Percentiles rank a stretch among this genome's conserved stretches.
These are phyloP conservation scores for Whitmania pigra DNA, from an alignment of 1,140 invertebrate species.

Conservation along the genomic window DNA sequence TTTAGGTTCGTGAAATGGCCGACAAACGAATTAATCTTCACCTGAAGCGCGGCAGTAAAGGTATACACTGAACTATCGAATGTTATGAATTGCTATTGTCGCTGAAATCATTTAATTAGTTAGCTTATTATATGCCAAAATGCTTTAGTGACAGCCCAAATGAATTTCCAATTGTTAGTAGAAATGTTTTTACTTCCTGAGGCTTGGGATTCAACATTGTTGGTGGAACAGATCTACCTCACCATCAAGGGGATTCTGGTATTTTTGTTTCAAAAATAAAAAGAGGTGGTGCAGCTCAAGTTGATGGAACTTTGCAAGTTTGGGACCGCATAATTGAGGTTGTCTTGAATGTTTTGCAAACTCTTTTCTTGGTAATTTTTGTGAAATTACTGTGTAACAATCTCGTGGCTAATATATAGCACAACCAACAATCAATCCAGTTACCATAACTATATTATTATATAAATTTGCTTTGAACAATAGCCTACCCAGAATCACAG, in stretches of 20 bases:
- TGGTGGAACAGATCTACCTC: conserved; percentile 40
- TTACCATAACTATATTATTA: too few species aligned
- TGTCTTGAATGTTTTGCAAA: not conserved
- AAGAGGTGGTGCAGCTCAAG: conserved; percentile 37
- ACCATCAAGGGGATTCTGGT: conserved; percentile 39
- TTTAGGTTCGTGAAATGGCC: not conserved
- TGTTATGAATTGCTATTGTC: not conserved
- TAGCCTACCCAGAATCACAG: too few species aligned
- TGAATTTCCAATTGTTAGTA: not conserved
- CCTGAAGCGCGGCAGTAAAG: conserved; percentile 8
- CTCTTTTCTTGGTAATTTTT: too few species aligned
- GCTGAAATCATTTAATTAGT: not conserved
- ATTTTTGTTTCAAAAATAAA: conserved; percentile 43
- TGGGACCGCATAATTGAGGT: conserved; percentile 42
- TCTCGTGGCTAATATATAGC: too few species aligned
- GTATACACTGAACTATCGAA: not conserved
- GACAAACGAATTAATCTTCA: conserved; percentile 9
- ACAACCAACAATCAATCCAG: too few species aligned
- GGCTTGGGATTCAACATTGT: conserved; percentile 45
- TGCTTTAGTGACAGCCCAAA: not conserved
- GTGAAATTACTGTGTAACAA: too few species aligned
- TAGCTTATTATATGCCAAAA: not conserved
- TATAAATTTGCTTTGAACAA: too few species aligned
- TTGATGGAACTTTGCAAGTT: conserved; percentile 37
- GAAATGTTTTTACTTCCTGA: conserved; percentile 27